Conservation (phyloP, 1,140 invertebrate genomes). For the silkworm (Bombyx mori) region DNA sequence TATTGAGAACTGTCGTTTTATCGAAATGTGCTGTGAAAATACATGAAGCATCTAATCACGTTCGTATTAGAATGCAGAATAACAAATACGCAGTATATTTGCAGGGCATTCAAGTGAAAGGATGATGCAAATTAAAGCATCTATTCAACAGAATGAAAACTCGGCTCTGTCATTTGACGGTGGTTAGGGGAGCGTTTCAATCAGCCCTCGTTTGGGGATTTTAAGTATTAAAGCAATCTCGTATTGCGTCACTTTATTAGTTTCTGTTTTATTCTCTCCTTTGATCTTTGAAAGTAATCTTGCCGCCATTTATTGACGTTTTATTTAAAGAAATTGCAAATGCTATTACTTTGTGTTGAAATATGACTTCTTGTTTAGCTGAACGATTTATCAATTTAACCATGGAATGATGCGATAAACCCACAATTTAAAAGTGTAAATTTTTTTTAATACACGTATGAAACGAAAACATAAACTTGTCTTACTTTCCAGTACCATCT, state of each 20-base stretch:
- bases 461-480: too few species aligned
- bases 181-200: slow-evolving; percentile 55
- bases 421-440: too few species aligned
- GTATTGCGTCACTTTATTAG: slow-evolving; percentile 62
- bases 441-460: neutral
- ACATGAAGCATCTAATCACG: neutral
- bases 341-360: too few species aligned
- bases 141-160: slow-evolving; percentile 60
- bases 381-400: neutral
- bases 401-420: neutral
- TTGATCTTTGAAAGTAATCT: slow-evolving; percentile 62
- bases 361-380: neutral
- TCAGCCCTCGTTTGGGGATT: slow-evolving; percentile 58
- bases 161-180: slow-evolving; percentile 46
- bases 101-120: slow-evolving; percentile 25
- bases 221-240: slow-evolving; percentile 66
- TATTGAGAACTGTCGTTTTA: too few species aligned
- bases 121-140: slow-evolving; percentile 67
- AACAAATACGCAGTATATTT: slow-evolving; percentile 1
- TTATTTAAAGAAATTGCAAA: neutral
- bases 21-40: too few species aligned
- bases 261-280: slow-evolving; percentile 59
- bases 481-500: too few species aligned
- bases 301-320: slow-evolving; percentile 28
- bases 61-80: neutral